Conservation (phyloP, 2,888 invertebrate genomes). For the Polydrusus tereticollis region DNA sequence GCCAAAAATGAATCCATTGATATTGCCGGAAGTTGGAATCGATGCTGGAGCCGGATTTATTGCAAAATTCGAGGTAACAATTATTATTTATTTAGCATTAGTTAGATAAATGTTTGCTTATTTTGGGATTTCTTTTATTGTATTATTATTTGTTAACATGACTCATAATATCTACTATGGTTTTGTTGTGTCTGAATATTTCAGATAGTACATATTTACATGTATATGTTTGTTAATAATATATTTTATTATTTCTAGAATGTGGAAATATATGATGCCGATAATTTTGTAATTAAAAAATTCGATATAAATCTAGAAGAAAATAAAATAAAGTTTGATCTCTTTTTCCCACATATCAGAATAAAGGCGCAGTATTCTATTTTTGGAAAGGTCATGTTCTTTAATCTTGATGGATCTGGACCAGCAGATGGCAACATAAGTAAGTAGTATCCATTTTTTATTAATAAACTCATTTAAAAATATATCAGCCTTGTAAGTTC, state of each 20-base stretch:
- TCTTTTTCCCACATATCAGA: constrained; percentile 73
- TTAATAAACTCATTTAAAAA: no score
- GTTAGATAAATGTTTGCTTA: no score
- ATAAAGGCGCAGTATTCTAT: constrained; percentile 75
- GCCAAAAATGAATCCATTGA: constrained; percentile 59
- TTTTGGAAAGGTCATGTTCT: constrained; percentile 77
- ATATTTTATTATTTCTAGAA: constrained; percentile 34
- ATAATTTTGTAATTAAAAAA: constrained; percentile 43
- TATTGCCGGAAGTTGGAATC: constrained; percentile 53
- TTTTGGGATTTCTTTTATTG: no score
- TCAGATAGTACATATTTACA: background rate
- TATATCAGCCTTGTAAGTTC: no score
- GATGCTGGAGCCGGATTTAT: constrained; percentile 49
- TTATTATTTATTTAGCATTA: background rate
- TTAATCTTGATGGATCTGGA: constrained; percentile 78
- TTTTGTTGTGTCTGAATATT: no score
- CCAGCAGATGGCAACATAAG: constrained; percentile 75
- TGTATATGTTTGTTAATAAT: background rate
- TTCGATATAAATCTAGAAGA: constrained; percentile 68
- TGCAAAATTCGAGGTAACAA: constrained; percentile 45
- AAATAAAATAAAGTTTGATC: constrained; percentile 70
- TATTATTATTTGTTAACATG: no score
- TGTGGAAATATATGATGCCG: constrained; percentile 47
- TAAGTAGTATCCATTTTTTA: constrained; percentile 64
- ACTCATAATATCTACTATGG: no score